Evolutionary conservation across 2,888 invertebrate genomes (phyloP).

Genomic region (Folsomia manolachei): DNA sequence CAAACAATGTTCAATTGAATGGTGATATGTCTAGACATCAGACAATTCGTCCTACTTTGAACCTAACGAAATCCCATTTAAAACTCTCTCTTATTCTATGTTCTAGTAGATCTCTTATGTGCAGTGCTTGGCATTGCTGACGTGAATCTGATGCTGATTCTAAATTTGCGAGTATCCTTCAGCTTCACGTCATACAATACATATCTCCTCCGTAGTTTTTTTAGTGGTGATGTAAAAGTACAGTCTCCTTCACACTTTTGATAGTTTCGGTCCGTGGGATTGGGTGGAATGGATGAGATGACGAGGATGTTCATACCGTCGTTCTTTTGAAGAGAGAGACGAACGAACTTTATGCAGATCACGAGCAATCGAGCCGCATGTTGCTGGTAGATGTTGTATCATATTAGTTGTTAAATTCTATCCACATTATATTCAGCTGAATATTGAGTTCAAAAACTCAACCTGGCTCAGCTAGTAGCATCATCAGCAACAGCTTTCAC

Average conservation of each 20-base stretch:
- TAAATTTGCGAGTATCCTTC: not conserved
- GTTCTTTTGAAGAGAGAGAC: too few species aligned
- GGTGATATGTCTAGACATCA: constrained; percentile 38
- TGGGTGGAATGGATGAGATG: not conserved
- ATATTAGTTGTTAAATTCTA: not conserved
- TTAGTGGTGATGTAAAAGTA: not conserved
- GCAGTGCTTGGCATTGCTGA: not conserved
- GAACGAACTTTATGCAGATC: constrained; percentile 26
- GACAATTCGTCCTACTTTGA: constrained; percentile 44
- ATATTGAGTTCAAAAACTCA: constrained; percentile 14
- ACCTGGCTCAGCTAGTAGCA: not conserved
- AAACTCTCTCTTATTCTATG: constrained; percentile 23
- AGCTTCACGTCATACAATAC: not conserved
- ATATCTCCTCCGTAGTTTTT: not conserved
- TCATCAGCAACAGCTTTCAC: not conserved
- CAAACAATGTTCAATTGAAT: too few species aligned
- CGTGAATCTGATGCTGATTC: too few species aligned
- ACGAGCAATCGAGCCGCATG: not conserved
- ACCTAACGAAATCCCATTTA: constrained; percentile 18
- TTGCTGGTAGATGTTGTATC: constrained; percentile 19
- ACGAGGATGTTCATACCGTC: not conserved
- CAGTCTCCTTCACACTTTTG: not conserved
- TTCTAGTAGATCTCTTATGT: constrained; percentile 4
- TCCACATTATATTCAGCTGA: not conserved
- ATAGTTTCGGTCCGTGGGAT: not conserved